Evolutionary conservation across 2,888 invertebrate genomes (phyloP), one percentile per base, ranked within the genome.

Genomic region (Oeneis ivallda): DNA sequence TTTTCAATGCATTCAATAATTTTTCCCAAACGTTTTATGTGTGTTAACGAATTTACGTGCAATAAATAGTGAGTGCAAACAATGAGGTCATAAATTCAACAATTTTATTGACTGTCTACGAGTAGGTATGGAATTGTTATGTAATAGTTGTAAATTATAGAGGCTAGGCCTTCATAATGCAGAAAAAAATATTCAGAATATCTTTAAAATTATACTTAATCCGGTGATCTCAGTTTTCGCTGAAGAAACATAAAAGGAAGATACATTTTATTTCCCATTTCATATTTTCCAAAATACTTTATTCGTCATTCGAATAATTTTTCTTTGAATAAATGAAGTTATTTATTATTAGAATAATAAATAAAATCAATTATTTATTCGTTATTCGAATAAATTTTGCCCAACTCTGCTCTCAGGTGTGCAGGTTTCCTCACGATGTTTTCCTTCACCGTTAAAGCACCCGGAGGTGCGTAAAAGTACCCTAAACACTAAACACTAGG

Each of bases 21-120:
- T 57, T 57, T 57, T 57, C 43, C n/a, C n/a, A 26, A 43, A 43
- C 57, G 26, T 53, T 37, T 53, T 53, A n/a, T n/a, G n/a, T n/a
- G n/a, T 53, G 13, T 54, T 19, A 7, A 43, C 32, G 58, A 32
- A 58, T 45, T 43, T 45, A 57, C 17, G 54, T 39, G 54, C 54
- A 54, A 39, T 37, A 19, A 56, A 41, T 56, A 19, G 41, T 13
- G 13, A 41, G 19, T 56, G 56, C 41, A 56, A 56, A 56, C 56
- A 41, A 56, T 41, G 41, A 0, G 56, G 41, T 41, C 15, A 39
- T 56, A 56, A 56, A 56, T 39, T 39, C 2, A 19, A 34, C n/a
- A 6, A 54, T 17, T 54, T 39, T 19, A 41, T 41, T 41, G 39
- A 15, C 6, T 26, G 26, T 26, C 26, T 26, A 26, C 26, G 26